These are phyloP conservation scores for Anguilla anguilla DNA, from an alignment of 2,797 vertebrate species.

Conservation along the genomic window DNA sequence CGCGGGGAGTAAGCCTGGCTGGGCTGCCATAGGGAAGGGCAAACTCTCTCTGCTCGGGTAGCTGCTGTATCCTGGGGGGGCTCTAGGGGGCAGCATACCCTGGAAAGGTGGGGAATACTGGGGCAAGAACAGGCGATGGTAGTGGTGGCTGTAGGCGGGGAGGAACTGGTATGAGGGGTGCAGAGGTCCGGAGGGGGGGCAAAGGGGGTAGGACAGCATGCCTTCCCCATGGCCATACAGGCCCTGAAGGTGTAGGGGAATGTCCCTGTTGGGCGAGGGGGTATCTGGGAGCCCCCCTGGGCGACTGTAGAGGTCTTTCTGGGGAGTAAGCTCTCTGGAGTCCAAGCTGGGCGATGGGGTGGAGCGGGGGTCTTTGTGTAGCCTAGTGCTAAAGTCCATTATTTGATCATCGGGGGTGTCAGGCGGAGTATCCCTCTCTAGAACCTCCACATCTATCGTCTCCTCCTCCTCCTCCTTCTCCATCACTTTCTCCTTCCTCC, in stretches of 20 bases:
- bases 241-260: constrained; percentile 66
- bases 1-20: constrained; percentile 52
- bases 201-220: constrained; percentile 65
- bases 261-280: constrained; percentile 46
- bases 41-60: constrained; percentile 59
- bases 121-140: constrained; percentile 61
- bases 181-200: constrained; percentile 63
- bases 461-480: constrained; percentile 61
- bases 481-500: constrained; percentile 40
- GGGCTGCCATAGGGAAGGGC: constrained; percentile 54
- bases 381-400: constrained; percentile 68
- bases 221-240: constrained; percentile 66
- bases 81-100: constrained; percentile 56
- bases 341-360: constrained; percentile 37
- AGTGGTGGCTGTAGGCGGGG: constrained; percentile 60
- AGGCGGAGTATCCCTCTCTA: constrained; percentile 71
- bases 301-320: constrained; percentile 35
- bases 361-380: constrained; percentile 42
- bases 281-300: constrained; percentile 38
- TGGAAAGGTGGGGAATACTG: constrained; percentile 65
- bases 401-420: constrained; percentile 72
- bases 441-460: constrained; percentile 68
- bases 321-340: constrained; percentile 38
- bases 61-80: constrained; percentile 45
- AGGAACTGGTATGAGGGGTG: constrained; percentile 66